Conservation (phyloP, 2,797 vertebrate genomes). For the Apogon hyalosoma region DNA sequence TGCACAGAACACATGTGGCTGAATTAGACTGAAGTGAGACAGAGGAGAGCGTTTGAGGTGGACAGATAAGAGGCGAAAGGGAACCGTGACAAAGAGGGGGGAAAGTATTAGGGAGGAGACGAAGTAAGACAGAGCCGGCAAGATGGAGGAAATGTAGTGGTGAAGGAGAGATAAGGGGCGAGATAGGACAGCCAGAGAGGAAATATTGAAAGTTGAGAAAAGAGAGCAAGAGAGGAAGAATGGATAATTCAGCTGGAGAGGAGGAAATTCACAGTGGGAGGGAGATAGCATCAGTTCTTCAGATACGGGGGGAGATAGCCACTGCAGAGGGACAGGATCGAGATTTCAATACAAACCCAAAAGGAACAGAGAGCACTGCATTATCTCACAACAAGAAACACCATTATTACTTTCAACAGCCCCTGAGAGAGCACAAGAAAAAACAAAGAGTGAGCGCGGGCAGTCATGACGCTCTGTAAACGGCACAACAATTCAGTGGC, state of each 20-base stretch:
- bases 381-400: constrained; percentile 72
- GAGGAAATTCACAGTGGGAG: constrained; percentile 64
- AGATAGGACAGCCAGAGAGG: constrained; percentile 38
- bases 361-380: constrained; percentile 64
- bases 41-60: constrained; percentile 54
- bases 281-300: constrained; percentile 68
- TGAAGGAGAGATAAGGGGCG: constrained; percentile 46
- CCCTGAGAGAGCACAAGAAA: constrained; percentile 51
- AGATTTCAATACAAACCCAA: constrained; percentile 72
- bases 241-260: constrained; percentile 66
- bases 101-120: constrained; percentile 11
- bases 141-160: constrained; percentile 59
- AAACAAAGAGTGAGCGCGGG: constrained; percentile 57
- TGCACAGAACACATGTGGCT: not conserved
- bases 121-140: constrained; percentile 25
- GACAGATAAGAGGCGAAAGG: constrained; percentile 52
- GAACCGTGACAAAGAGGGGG: constrained; percentile 47
- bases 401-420: constrained; percentile 75
- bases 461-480: constrained; percentile 60
- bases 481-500: constrained; percentile 68
- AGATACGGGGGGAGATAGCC: constrained; percentile 69
- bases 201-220: constrained; percentile 65
- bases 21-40: constrained; percentile 49
- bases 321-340: constrained; percentile 65
- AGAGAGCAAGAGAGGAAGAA: constrained; percentile 49